Evolutionary conservation across 2,113 vertebrate genomes (phyloP), one percentile per base, ranked within the genome.

Genomic region (Pimephales promelas): DNA sequence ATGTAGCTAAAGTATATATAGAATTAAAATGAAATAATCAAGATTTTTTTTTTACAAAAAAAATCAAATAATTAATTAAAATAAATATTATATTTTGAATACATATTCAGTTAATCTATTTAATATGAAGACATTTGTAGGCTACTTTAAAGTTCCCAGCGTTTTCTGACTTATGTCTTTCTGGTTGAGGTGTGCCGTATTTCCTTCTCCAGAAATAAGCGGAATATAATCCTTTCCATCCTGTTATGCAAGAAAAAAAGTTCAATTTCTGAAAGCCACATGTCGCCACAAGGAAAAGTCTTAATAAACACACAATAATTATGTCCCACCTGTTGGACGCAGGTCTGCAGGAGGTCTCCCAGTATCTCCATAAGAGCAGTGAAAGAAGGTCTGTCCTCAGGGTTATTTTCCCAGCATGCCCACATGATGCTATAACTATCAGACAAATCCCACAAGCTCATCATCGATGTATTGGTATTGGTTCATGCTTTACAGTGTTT

Each of bases 361-460:
- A 98, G 93, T 75, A 92, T 96, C 87, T 94, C 92, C 89, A 97
- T 96, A 24, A 99, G 92, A 87, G 95, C 88, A 0, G 93, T 93
- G 92, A 99, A 99, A 52, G 94, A 91, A 43, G 97, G 97, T 86
- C 97, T 94, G 66, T 96, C 89, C 0, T 92, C 91, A 4, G 97
- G 95, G 47, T 93, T 92, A 40, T 90, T 92, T 86, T 92, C 95
- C 97, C 97, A 99, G 87, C 97, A 98, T 61, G 95, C 93, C 90
- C 98, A 85, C 97, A 99, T 99, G 77, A 94, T 97, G 89, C 95
- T 94, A 83, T 99, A 99, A 75, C 97, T 99, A 90, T 5, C 83
- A 16, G 10, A 54, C 7, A 74, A 20, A 26, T 52, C 24, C 14
- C 14, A 31, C 45, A 26, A 20, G 45, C 72, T 52, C 22, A 52